phyloP scores from a whole-genome alignment of 2,888 invertebrate species.

The Dasypogon diadema region DNA sequence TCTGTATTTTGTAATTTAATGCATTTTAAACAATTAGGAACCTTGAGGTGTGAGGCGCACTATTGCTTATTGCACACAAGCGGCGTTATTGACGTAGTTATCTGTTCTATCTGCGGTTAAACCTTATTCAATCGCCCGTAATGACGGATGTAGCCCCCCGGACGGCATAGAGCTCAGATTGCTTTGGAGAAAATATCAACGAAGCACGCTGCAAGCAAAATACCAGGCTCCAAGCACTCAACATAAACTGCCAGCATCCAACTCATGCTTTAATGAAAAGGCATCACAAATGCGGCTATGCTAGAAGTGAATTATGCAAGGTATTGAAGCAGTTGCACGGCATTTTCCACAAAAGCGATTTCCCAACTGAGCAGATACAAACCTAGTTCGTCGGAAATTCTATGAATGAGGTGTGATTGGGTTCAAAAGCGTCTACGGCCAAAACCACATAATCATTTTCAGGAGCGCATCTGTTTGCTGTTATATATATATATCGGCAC shows the following conservation, averaged over 20 bases:
- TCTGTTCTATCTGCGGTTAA: background rate
- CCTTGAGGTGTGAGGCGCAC: background rate
- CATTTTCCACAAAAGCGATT: constrained; percentile 43
- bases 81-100: background rate
- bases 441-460: constrained; percentile 43
- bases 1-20: no score
- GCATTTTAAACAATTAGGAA: no score
- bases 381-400: constrained; percentile 41
- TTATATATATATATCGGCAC: background rate
- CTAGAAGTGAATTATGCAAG: constrained; percentile 41
- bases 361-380: constrained; percentile 39
- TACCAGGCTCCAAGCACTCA: background rate
- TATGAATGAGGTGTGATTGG: constrained; percentile 49
- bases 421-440: constrained; percentile 34
- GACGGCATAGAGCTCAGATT: constrained; percentile 8
- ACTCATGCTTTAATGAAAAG: constrained; percentile 31
- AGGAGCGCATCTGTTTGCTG: constrained; percentile 37
- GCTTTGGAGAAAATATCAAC: constrained; percentile 16
- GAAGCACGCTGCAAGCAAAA: constrained; percentile 8
- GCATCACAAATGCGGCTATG: constrained; percentile 37
- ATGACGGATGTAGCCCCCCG: constrained; percentile 2
- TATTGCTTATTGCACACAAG: background rate
- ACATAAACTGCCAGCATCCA: background rate
- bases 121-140: constrained; percentile 27
- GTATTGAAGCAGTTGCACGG: constrained; percentile 33